phyloP scores from a whole-genome alignment of 2,888 invertebrate genomes.

The Magallana nippona region DNA sequence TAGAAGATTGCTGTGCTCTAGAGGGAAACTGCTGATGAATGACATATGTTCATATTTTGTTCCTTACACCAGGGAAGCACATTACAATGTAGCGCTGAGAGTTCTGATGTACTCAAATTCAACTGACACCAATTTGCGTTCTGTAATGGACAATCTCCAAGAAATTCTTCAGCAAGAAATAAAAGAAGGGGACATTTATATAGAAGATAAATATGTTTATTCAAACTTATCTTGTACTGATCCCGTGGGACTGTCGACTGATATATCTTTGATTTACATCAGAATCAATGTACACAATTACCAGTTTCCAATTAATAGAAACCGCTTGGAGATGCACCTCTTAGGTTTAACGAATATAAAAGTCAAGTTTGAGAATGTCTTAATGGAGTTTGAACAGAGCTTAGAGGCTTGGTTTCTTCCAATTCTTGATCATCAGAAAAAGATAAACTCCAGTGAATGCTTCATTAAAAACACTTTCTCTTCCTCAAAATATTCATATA shows the following conservation, averaged over 20 bases:
- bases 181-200: not conserved
- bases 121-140: not conserved
- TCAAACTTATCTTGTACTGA: not conserved
- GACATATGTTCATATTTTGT: not conserved
- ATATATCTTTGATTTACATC: too few relatives aligned
- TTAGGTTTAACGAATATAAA: too few relatives aligned
- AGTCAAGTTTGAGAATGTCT: too few relatives aligned
- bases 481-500: not conserved
- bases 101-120: too few relatives aligned
- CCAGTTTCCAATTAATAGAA: too few relatives aligned
- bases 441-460: not conserved
- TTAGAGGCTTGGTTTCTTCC: constrained; percentile 11
- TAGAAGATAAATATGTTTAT: not conserved
- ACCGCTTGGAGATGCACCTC: too few relatives aligned
- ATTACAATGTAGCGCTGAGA: too few relatives aligned
- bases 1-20: not conserved
- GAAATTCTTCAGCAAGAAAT: not conserved
- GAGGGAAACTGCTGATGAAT: constrained; percentile 1
- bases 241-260: too few relatives aligned
- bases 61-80: too few relatives aligned
- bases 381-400: not conserved
- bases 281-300: too few relatives aligned
- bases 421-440: not conserved
- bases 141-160: not conserved
- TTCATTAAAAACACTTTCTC: not conserved